Conservation (phyloP, 2,113 vertebrate genomes). For the Amphiprion percula region DNA sequence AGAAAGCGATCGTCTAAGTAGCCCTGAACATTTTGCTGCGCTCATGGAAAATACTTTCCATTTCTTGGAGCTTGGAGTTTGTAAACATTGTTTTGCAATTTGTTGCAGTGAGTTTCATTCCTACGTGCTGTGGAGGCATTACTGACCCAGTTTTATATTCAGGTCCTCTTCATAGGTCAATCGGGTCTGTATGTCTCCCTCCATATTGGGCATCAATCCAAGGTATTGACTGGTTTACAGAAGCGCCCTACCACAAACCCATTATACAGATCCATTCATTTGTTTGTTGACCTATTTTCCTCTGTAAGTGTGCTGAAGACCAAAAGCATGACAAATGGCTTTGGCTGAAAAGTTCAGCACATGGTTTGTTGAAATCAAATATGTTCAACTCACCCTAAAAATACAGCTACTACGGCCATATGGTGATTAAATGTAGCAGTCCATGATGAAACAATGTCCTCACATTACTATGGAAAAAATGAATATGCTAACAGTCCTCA, state of each 20-base stretch:
- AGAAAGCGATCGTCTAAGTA: background rate
- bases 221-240: conserved; percentile 72
- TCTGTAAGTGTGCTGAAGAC: conserved; percentile 5
- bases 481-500: conserved; percentile 21
- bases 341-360: conserved; percentile 1
- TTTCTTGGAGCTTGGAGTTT: conserved; percentile 9
- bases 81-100: conserved; percentile 24
- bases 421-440: background rate
- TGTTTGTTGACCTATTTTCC: conserved; percentile 72
- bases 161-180: conserved; percentile 43
- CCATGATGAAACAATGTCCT: background rate
- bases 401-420: background rate
- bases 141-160: conserved; percentile 70
- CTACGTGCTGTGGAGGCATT: conserved; percentile 12
- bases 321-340: conserved; percentile 10
- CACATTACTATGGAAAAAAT: conserved; percentile 41
- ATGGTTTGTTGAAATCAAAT: background rate
- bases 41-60: conserved; percentile 15
- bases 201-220: conserved; percentile 50
- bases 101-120: conserved; percentile 25
- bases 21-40: background rate
- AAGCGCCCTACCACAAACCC: conserved; percentile 49
- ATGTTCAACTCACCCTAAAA: background rate
- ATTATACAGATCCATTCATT: conserved; percentile 65
- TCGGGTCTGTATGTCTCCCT: conserved; percentile 37